These are phyloP conservation scores for Brenthis daphne DNA, from an alignment of 2,888 invertebrate species.

Conservation along the genomic window DNA sequence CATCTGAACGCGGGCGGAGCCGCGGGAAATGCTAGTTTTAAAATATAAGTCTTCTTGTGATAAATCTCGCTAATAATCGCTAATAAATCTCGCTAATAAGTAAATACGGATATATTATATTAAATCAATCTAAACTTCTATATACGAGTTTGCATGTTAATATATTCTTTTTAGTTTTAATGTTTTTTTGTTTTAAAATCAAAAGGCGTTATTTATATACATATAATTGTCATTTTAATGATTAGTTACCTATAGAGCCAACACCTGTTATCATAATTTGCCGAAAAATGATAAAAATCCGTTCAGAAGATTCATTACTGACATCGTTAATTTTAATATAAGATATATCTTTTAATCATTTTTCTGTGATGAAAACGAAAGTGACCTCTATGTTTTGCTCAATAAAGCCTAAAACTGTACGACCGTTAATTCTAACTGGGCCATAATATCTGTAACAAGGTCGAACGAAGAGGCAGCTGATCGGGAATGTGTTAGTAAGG, in stretches of 20 bases:
- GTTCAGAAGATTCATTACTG: conserved; percentile 23
- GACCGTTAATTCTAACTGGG: conserved; percentile 55
- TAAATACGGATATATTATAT: no score
- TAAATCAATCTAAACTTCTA: no score
- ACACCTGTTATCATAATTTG: conserved; percentile 65
- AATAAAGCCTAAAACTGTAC: conserved; percentile 16
- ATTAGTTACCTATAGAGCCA: background rate
- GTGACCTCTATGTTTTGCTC: conserved; percentile 4
- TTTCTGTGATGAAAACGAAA: conserved; percentile 9
- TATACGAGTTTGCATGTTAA: no score
- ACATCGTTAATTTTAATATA: conserved; percentile 16
- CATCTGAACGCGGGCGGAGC: no score
- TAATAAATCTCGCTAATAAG: no score
- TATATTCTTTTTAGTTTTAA: no score
- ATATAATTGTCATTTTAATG: background rate
- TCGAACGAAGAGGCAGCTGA: conserved; percentile 68
- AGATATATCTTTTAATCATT: conserved; percentile 39
- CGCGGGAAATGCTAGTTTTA: no score
- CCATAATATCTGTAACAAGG: conserved; percentile 73
- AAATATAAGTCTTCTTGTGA: no score
- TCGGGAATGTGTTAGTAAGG: conserved; percentile 66
- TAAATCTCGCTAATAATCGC: no score
- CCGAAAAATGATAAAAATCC: conserved; percentile 62
- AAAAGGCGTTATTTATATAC: no score
- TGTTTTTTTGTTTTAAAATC: no score